Evolutionary conservation across 2,797 vertebrate genomes (phyloP).

Genomic region (Martes flavigula): DNA sequence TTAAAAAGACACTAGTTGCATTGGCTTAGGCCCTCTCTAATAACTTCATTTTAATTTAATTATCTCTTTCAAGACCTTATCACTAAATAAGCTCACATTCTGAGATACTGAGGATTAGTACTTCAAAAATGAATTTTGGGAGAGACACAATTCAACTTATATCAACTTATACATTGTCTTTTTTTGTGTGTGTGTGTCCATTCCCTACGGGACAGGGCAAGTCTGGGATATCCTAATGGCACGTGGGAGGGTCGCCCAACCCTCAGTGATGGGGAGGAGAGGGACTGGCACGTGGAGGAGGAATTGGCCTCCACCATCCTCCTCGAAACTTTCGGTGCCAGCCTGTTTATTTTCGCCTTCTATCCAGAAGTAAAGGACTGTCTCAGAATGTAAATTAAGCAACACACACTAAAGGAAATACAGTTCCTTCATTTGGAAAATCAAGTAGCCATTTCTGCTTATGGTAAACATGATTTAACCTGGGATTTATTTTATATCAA

Average conservation of each 20-base stretch:
- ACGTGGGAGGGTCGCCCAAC: too few relatives aligned
- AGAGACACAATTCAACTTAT: neutral
- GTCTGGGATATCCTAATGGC: neutral
- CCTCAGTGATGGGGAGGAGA: neutral
- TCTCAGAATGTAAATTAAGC: neutral
- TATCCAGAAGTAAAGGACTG: neutral
- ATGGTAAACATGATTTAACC: slow-evolving; percentile 71
- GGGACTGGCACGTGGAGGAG: neutral
- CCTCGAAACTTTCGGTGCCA: neutral
- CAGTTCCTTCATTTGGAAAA: neutral
- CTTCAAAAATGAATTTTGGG: neutral
- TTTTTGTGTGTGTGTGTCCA: too few relatives aligned
- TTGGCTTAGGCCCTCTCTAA: neutral
- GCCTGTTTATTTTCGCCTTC: neutral
- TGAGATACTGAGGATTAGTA: neutral
- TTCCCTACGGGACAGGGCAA: neutral
- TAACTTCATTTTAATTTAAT: neutral
- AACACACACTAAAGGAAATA: neutral
- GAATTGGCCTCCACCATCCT: neutral
- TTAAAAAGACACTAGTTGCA: neutral
- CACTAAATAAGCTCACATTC: neutral
- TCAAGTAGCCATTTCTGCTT: slow-evolving; percentile 35
- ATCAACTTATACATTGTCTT: neutral
- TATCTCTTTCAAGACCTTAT: neutral
- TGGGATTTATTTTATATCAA: slow-evolving; percentile 64